Evolutionary conservation across 1,140 invertebrate species (phyloP), one percentile per base, ranked within the genome.

Genomic region (Drosophila pruinosa): DNA sequence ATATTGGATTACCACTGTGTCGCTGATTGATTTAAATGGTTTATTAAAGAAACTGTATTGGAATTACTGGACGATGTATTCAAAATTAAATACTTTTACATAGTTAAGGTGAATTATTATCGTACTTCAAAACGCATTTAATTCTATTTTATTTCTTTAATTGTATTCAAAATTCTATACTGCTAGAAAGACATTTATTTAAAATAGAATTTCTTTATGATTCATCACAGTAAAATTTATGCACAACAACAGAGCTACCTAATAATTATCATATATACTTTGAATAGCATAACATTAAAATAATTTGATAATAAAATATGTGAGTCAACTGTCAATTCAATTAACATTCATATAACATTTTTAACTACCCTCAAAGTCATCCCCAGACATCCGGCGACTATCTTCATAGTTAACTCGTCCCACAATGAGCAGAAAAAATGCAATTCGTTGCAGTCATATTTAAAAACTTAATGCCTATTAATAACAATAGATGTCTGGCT

Each of bases 401-500:
- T 45, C 14, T 41, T 14, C 22, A 28, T 56, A 34, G 26, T 39
- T 26, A 39, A 26, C 34, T 21, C 10, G 31, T 0, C n/a, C 31
- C 21, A 22, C 3, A 43, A 45, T 57, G 10, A 0, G 17, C 8
- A 7, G 12, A 59, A 61, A 58, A 61, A 61, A 54, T 15, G 15
- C 43, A 54, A 83, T 85, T 85, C 70, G 80, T 65, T 73, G 28
- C 57, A 73, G 63, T 47, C 45, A 61, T 70, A 74, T 57, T 69
- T 70, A 43, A 57, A 70, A 57, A 57, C 52, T 62, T 70, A 56
- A 58, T 52, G 43, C 48, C 57, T 72, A 81, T 78, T 77, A 70
- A 57, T 52, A 71, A 77, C 68, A 72, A 78, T 80, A 78, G 75
- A 48, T 70, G 82, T 70, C 58, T 61, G 68, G 39, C 67, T 74